Evolutionary conservation across 2,797 vertebrate genomes (phyloP), one percentile per base, ranked within the genome.

Genomic region (Diplodus puntazzo): DNA sequence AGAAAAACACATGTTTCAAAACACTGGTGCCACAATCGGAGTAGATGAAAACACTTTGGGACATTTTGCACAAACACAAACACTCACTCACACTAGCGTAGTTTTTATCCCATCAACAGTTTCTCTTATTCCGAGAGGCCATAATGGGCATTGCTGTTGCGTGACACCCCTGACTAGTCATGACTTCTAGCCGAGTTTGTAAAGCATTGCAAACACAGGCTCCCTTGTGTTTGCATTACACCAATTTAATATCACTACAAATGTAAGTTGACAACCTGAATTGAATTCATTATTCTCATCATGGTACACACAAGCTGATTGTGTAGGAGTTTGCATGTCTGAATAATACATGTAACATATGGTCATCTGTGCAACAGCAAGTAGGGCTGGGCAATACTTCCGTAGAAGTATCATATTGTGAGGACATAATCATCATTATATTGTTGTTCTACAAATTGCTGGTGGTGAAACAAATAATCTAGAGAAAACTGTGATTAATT

Each of bases 1-100:
- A 69, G 57, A 70, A 71, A 75, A 84, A 65, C 42, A 74, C 76
- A 53, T 42, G 45, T 62, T 80, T 69, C 30, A 66, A 59, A 71
- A 76, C 60, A 62, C n/a, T n/a, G 8, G 14, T 53, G 11, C 43
- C 46, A 70, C 20, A 34, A 13, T 49, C 4, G 7, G 11, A 50
- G n/a, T 16, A 20, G 3, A 58, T 27, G 16, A 42, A 50, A 62
- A 55, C 30, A 54, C 13, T 45, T 5, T n/a, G 21, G 23, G 39
- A 23, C 25, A 74, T 25, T 21, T 30, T 18, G 4, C 43, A 25
- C n/a, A 25, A 46, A 49, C 5, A 59, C 53, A 43, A 11, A 57
- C 18, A 27, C 30, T 48, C n/a, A 30, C 16, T 55, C 39, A 43
- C n/a, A 25, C 6, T 2, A 1, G 1, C 10, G n/a, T 52, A 65